These are phyloP conservation scores for Nephrotoma flavescens DNA, from an alignment of 2,888 invertebrate species.

Conservation along the genomic window DNA sequence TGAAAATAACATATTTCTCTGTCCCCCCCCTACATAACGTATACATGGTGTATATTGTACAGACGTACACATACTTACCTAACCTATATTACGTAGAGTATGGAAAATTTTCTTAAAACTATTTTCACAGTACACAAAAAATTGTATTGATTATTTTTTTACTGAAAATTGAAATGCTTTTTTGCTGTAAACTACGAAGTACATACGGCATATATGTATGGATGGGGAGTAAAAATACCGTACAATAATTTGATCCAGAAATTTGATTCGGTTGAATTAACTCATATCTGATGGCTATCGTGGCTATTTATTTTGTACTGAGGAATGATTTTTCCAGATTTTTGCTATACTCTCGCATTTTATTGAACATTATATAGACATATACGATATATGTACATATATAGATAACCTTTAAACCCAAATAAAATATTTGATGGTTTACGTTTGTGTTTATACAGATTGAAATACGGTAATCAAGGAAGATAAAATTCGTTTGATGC, in stretches of 20 bases:
- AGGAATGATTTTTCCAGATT: neutral
- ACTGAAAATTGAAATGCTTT: neutral
- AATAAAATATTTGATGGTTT: neutral
- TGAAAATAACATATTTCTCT: neutral
- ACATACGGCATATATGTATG: neutral
- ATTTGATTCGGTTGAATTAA: neutral
- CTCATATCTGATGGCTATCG: neutral
- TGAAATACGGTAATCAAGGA: neutral
- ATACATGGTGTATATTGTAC: neutral
- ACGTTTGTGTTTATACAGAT: neutral
- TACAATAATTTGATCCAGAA: neutral
- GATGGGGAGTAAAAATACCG: neutral
- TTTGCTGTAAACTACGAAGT: neutral
- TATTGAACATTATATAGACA: neutral
- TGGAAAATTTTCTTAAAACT: neutral
- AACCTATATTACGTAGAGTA: neutral
- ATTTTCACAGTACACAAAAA: neutral
- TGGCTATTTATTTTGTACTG: neutral
- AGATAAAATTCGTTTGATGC: neutral
- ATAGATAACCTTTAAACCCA: neutral
- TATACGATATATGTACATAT: neutral
- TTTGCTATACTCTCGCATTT: neutral
- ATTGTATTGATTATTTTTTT: neutral
- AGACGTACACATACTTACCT: too few relatives aligned
- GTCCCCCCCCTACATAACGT: neutral